A percentile compares a stretch with the other conserved stretches of the same genome.
Evolutionary conservation across 2,797 vertebrate species (phyloP).

Genomic region (Stomatorhinus walkeri): DNA sequence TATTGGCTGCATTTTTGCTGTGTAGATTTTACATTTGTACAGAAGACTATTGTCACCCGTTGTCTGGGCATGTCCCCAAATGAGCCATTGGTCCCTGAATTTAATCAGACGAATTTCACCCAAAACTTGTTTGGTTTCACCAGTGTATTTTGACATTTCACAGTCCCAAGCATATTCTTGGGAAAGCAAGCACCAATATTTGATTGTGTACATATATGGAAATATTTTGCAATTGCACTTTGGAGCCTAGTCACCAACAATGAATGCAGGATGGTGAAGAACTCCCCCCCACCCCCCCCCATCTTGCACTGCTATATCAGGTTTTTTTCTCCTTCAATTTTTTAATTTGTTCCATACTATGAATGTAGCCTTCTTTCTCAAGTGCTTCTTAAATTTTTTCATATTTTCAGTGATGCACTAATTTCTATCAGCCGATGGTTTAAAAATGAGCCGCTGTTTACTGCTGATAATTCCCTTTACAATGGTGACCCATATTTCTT

Average conservation of each 20-base stretch:
- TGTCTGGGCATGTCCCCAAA: not conserved
- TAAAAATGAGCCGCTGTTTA: not conserved
- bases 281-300: rapidly evolving
- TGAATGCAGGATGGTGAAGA: not conserved
- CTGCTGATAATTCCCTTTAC: not conserved
- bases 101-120: not conserved
- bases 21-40: not conserved
- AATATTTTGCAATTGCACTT: not conserved
- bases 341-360: not conserved
- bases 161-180: not conserved
- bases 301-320: not conserved
- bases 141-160: not conserved
- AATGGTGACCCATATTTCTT: not conserved
- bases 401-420: not conserved
- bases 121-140: not conserved
- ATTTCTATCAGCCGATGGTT: not conserved
- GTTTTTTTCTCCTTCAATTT: not conserved
- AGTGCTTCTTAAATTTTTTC: not conserved
- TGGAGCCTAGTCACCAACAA: not conserved
- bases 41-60: not conserved
- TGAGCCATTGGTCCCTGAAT: not conserved
- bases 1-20: not conserved
- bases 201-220: not conserved
- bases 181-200: not conserved
- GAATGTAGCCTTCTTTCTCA: not conserved